Conservation (phyloP, 37 sponge, comb jelly and placozoan species). For the Petrosia ficiformis region DNA sequence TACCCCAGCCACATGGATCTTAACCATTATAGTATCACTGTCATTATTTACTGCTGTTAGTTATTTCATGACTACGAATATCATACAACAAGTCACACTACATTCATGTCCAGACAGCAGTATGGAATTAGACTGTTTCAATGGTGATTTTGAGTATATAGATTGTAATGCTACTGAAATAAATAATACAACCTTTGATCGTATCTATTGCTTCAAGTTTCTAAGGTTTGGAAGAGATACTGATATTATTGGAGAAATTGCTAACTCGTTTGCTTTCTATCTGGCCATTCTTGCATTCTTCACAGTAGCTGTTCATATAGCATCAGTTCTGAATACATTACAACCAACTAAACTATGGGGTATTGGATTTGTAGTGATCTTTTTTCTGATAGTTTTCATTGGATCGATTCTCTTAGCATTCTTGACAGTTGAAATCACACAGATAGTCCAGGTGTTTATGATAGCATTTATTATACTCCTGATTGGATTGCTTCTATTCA, state of each 20-base stretch:
- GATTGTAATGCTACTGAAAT: too few species aligned
- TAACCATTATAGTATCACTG: slow-evolving; percentile 16
- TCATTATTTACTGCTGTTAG: slow-evolving; percentile 16
- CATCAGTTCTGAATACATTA: slow-evolving; percentile 14
- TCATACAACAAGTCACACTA: slow-evolving; percentile 4
- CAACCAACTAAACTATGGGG: slow-evolving; percentile 39
- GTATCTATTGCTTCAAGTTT: slow-evolving; percentile 51
- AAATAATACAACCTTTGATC: too few species aligned
- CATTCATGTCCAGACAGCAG: neutral
- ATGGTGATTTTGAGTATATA: neutral
- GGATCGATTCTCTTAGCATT: too few species aligned
- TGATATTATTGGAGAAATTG: slow-evolving; percentile 26
- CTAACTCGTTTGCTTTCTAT: slow-evolving; percentile 44
- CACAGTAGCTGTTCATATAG: slow-evolving; percentile 10
- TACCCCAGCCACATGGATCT: slow-evolving; percentile 25
- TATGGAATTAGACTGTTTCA: slow-evolving; percentile 27
- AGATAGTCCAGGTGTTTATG: slow-evolving; percentile 23
- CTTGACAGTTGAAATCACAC: slow-evolving; percentile 9
- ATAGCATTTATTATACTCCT: slow-evolving; percentile 6
- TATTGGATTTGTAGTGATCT: slow-evolving; percentile 18
- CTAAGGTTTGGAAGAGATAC: slow-evolving; percentile 33
- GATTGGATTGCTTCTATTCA: slow-evolving; percentile 18
- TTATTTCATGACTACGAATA: slow-evolving; percentile 30
- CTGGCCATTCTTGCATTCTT: slow-evolving; percentile 31
- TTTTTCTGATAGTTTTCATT: slow-evolving; percentile 4